A percentile compares a stretch with the other conserved stretches of the same genome.
Evolutionary conservation across 2,888 invertebrate species (phyloP).

Genomic region (Apocheima hispidaria): DNA sequence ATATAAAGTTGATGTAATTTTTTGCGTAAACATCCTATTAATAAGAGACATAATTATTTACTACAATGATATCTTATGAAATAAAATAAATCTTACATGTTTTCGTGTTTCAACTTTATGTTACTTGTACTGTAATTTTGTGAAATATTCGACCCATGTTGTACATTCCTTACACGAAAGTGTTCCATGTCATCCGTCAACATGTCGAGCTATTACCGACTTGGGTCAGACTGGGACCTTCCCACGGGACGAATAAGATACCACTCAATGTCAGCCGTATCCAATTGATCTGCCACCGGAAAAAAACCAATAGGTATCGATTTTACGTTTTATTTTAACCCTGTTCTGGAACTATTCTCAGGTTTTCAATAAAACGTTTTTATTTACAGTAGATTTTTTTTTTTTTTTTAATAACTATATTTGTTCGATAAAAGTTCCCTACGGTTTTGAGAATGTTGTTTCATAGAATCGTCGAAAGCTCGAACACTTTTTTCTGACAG

Average conservation of each 20-base stretch:
- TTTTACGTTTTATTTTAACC: background rate
- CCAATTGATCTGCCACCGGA: conserved; percentile 22
- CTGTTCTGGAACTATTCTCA: background rate
- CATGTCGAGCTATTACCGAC: conserved; percentile 23
- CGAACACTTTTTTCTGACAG: no score
- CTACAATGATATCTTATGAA: no score
- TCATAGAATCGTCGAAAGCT: no score
- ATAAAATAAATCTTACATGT: background rate
- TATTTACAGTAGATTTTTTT: no score
- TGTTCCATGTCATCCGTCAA: conserved; percentile 25
- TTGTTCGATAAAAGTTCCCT: no score
- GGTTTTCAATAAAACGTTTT: background rate
- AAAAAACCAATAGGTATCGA: conserved; percentile 1
- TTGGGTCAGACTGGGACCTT: conserved; percentile 14
- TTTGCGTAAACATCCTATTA: no score
- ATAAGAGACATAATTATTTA: no score
- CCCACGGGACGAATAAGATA: conserved; percentile 25
- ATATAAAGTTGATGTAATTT: no score
- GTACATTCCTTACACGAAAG: conserved; percentile 5
- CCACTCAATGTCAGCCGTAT: conserved; percentile 18
- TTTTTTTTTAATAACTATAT: no score
- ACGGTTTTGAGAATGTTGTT: no score
- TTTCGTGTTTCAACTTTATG: background rate
- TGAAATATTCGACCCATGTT: conserved; percentile 4
- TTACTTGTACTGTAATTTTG: background rate